These are phyloP conservation scores for Diploscapter pachys DNA, from an alignment of 1,140 invertebrate genomes.

Conservation along the genomic window DNA sequence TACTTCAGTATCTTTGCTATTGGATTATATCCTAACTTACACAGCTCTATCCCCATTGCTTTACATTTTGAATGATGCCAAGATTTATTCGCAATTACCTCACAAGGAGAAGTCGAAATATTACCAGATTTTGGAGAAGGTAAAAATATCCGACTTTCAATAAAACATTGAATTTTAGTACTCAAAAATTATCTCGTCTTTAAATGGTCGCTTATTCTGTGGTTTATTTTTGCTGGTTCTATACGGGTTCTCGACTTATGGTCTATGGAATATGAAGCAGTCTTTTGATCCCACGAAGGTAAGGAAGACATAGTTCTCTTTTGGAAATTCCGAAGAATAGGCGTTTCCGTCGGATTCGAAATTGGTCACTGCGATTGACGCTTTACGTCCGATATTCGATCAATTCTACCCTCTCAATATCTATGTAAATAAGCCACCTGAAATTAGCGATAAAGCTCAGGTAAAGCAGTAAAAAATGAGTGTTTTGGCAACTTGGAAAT, in stretches of 20 bases:
- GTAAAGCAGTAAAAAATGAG: constrained; percentile 21
- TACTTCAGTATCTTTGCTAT: constrained; percentile 52
- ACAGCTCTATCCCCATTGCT: constrained; percentile 47
- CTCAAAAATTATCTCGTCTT: constrained; percentile 46
- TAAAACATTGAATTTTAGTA: constrained; percentile 21
- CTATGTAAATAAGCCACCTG: constrained; percentile 51
- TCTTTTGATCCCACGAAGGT: constrained; percentile 51
- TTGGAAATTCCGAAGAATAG: no score
- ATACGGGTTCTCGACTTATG: constrained; percentile 44
- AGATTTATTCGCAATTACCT: constrained; percentile 7
- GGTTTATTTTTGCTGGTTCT: constrained; percentile 33
- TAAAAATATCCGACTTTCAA: background rate
- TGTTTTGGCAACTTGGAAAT: no score
- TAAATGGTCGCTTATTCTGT: constrained; percentile 36
- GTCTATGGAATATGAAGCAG: constrained; percentile 43
- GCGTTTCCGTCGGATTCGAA: constrained; percentile 2
- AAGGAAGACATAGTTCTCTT: no score
- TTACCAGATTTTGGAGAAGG: background rate
- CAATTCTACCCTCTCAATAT: constrained; percentile 55
- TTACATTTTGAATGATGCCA: constrained; percentile 14
- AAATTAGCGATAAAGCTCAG: constrained; percentile 44
- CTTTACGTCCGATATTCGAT: constrained; percentile 50
- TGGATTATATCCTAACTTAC: constrained; percentile 58
- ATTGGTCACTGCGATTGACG: background rate
- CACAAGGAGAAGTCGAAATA: constrained; percentile 3